phyloP scores from a whole-genome alignment of 2,113 vertebrate genomes.

The Paratilapia polleni region DNA sequence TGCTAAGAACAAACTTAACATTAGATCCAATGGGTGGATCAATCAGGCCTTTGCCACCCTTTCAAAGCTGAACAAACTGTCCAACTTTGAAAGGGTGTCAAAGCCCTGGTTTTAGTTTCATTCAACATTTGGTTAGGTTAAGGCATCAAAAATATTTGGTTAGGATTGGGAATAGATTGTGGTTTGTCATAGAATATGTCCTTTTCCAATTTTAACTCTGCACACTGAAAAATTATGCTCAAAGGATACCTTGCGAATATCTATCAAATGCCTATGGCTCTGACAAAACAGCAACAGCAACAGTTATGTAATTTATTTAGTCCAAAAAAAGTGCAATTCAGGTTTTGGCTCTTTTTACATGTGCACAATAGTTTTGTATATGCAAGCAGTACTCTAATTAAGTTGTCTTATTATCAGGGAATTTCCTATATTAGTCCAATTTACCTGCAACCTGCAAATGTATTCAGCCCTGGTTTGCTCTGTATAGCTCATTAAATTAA shows the following conservation, averaged over 20 bases:
- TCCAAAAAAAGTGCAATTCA: too few species aligned
- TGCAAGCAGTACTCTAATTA: neutral
- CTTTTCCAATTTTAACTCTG: neutral
- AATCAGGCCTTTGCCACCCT: neutral
- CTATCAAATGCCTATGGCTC: neutral
- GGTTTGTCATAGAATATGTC: neutral
- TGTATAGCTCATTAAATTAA: neutral
- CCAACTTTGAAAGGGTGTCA: neutral
- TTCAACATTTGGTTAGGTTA: neutral
- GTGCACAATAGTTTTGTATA: neutral
- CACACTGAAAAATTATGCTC: neutral
- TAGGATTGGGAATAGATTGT: neutral
- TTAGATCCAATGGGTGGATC: neutral
- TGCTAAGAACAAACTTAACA: neutral
- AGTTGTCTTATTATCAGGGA: neutral
- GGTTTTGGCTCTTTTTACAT: too few species aligned
- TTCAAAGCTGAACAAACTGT: neutral
- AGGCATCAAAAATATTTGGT: neutral
- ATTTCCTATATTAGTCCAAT: neutral
- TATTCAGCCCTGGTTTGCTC: neutral
- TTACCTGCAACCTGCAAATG: neutral
- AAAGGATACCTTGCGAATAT: neutral
- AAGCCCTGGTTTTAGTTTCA: neutral
- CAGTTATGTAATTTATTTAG: neutral
- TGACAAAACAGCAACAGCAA: neutral